phyloP scores from a whole-genome alignment of 2,888 invertebrate genomes.

The Nemotelus nigrinus region DNA sequence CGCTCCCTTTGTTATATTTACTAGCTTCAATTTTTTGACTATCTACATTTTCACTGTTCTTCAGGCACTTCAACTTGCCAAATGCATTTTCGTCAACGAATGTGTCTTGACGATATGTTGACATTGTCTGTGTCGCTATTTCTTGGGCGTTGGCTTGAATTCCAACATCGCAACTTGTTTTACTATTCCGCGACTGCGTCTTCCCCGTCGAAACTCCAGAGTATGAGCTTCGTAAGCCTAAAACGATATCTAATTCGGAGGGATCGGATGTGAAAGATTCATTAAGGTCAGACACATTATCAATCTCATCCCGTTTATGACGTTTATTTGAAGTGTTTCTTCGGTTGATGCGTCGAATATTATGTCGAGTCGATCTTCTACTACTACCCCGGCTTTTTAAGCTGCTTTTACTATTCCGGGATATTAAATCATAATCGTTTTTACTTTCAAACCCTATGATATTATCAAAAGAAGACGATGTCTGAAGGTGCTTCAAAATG shows the following conservation, averaged over 20 bases:
- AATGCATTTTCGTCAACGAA: not conserved
- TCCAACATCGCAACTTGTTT: constrained; percentile 69
- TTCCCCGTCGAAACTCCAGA: constrained; percentile 65
- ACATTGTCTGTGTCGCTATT: constrained; percentile 65
- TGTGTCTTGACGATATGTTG: constrained; percentile 51
- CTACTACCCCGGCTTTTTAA: constrained; percentile 59
- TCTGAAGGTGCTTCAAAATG: constrained; percentile 58
- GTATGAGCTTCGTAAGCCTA: constrained; percentile 62
- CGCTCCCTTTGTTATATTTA: not conserved
- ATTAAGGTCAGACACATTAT: constrained; percentile 60
- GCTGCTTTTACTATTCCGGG: constrained; percentile 57
- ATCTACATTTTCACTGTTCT: not conserved
- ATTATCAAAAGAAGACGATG: constrained; percentile 52
- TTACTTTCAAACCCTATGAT: constrained; percentile 58
- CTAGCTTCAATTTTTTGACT: not conserved
- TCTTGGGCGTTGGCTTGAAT: constrained; percentile 70
- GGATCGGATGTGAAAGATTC: constrained; percentile 61
- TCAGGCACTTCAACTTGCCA: not conserved
- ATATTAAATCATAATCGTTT: constrained; percentile 49
- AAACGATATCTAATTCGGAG: constrained; percentile 65
- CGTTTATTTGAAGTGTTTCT: constrained; percentile 32
- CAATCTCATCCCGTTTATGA: constrained; percentile 53
- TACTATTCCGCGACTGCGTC: constrained; percentile 66
- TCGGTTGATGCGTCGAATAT: constrained; percentile 45
- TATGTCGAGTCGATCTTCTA: constrained; percentile 59